Conservation (phyloP, 2,888 invertebrate species). For the Hydraecia micacea region DNA sequence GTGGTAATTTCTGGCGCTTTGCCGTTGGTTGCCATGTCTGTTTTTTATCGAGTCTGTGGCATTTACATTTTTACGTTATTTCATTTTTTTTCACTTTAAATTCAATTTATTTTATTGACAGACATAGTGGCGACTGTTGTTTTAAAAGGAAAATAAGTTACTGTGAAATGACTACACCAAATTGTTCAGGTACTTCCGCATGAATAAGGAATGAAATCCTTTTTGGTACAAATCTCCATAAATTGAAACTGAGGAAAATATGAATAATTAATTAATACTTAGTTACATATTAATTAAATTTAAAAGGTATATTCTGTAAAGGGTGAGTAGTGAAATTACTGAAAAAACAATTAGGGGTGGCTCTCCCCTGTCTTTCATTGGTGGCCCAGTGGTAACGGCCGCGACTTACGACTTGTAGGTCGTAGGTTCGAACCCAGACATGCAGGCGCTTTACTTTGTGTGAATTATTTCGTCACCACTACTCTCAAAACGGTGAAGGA, state of each 20-base stretch:
- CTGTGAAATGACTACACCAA: background rate
- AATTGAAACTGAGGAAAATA: background rate
- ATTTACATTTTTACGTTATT: slow-evolving; percentile 45
- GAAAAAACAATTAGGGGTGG: too few species aligned
- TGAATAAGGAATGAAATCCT: background rate
- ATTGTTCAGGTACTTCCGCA: background rate
- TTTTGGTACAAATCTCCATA: background rate
- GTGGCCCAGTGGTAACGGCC: too few species aligned
- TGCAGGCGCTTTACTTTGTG: too few species aligned
- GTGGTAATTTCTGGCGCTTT: slow-evolving; percentile 59
- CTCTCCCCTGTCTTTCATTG: too few species aligned
- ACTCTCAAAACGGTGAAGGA: too few species aligned
- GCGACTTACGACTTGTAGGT: too few species aligned
- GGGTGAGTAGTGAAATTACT: too few species aligned
- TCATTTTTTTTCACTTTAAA: slow-evolving; percentile 1
- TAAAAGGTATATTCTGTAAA: too few species aligned
- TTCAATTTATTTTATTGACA: slow-evolving; percentile 1
- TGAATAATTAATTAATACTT: background rate
- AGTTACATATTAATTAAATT: background rate
- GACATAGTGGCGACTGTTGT: background rate
- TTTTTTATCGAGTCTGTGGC: slow-evolving; percentile 41
- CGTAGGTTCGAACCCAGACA: too few species aligned
- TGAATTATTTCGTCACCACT: too few species aligned
- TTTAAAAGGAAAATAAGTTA: slow-evolving; percentile 31
- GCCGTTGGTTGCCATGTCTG: slow-evolving; percentile 61